phyloP scores from a whole-genome alignment of 2,888 invertebrate species.

The Lottia gigantea region DNA sequence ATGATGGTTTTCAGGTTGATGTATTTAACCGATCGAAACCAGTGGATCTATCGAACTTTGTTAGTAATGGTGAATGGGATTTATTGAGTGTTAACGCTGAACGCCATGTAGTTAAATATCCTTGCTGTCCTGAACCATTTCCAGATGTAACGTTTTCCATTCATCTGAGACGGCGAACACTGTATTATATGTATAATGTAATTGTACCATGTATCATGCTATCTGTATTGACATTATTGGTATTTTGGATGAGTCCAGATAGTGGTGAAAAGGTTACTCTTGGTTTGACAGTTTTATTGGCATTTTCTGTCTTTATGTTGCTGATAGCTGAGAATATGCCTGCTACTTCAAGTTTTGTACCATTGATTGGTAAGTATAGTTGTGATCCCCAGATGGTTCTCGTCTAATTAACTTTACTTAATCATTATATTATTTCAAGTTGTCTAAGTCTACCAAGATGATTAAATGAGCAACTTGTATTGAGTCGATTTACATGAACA shows the following conservation, averaged over 20 bases:
- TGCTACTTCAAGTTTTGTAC: slow-evolving; percentile 69
- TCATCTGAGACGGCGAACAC: slow-evolving; percentile 70
- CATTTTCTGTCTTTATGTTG: slow-evolving; percentile 69
- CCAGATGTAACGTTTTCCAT: slow-evolving; percentile 70
- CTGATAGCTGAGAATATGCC: slow-evolving; percentile 70
- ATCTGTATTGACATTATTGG: slow-evolving; percentile 67
- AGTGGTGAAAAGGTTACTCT: slow-evolving; percentile 69
- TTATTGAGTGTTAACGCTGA: slow-evolving; percentile 53
- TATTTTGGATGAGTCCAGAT: slow-evolving; percentile 69
- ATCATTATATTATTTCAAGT: too few relatives aligned
- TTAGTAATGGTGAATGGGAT: slow-evolving; percentile 65
- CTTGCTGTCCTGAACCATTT: slow-evolving; percentile 65
- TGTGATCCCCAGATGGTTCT: too few relatives aligned
- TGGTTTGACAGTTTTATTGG: slow-evolving; percentile 68
- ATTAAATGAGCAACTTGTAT: too few relatives aligned
- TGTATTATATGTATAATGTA: slow-evolving; percentile 65
- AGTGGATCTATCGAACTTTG: slow-evolving; percentile 62
- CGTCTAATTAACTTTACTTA: too few relatives aligned
- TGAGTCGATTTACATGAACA: too few relatives aligned
- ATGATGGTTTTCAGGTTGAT: slow-evolving; percentile 64
- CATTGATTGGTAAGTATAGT: slow-evolving; percentile 66
- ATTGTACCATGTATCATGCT: slow-evolving; percentile 69
- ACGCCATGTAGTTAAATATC: slow-evolving; percentile 61
- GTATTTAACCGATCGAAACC: slow-evolving; percentile 53
- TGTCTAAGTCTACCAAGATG: too few relatives aligned